Percentiles rank a stretch among this genome's conserved stretches.
phyloP scores from a whole-genome alignment of 2,113 vertebrate genomes.

The Cyphomyrus plagiostoma region DNA sequence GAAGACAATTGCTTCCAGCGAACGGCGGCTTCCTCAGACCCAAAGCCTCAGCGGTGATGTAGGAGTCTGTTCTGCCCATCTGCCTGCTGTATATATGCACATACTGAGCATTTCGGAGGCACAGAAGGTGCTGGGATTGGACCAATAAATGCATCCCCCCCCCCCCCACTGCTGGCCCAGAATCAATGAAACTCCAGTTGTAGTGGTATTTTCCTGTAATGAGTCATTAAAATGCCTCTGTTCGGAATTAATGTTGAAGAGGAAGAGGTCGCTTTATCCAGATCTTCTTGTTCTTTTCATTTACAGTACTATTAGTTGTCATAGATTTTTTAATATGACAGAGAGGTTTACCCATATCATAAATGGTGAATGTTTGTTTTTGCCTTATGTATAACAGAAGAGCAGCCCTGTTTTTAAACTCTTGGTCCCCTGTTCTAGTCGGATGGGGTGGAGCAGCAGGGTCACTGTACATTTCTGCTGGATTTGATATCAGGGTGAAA shows the following conservation, averaged over 20 bases:
- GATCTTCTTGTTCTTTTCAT: not conserved
- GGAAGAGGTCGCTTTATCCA: not conserved
- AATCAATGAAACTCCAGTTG: not conserved
- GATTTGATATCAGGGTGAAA: not conserved
- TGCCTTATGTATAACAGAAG: not conserved
- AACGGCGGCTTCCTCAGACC: not conserved
- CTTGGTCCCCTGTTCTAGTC: not conserved
- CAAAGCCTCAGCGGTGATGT: not conserved
- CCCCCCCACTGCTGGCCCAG: constrained; percentile 30
- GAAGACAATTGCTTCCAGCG: not conserved
- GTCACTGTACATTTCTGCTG: not conserved
- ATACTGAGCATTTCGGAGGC: constrained; percentile 16
- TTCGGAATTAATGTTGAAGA: not conserved
- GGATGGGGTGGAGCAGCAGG: not conserved
- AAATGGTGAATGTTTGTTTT: not conserved
- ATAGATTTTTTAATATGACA: not conserved
- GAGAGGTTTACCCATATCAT: not conserved
- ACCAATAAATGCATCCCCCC: constrained; percentile 13
- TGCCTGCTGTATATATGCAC: constrained; percentile 19
- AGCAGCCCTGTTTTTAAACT: not conserved
- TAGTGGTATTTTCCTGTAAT: not conserved
- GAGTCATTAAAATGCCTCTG: not conserved
- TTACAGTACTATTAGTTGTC: not conserved
- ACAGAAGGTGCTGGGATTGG: constrained; percentile 27
- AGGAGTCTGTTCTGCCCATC: constrained; percentile 10